Percentiles rank a stretch among this genome's conserved stretches.
Evolutionary conservation across 2,113 vertebrate genomes (phyloP).

Genomic region (Cyanoramphus novaezelandiae): DNA sequence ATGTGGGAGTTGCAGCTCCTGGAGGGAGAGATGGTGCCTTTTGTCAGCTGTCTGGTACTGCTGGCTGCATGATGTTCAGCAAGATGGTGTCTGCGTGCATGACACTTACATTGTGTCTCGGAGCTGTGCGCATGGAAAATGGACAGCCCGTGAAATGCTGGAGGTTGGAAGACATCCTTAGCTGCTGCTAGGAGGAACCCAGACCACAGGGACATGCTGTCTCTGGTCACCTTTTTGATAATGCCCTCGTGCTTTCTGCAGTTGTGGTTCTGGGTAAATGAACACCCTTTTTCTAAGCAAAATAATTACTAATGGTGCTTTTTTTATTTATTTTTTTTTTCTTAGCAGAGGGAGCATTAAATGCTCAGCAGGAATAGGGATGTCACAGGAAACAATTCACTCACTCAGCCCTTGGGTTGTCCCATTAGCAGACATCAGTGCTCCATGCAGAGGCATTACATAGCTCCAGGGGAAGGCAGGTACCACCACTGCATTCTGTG

Average conservation of each 20-base stretch:
- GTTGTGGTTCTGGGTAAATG: neutral
- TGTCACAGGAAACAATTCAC: fast-evolving
- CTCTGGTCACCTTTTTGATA: neutral
- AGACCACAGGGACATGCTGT: fast-evolving
- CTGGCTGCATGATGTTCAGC: constrained; percentile 25
- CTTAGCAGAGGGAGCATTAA: neutral
- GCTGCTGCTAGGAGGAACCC: neutral
- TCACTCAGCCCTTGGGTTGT: neutral
- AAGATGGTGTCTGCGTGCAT: neutral
- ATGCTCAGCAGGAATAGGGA: fast-evolving
- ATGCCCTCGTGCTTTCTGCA: neutral
- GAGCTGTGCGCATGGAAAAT: neutral
- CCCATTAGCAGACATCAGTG: neutral
- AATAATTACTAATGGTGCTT: neutral
- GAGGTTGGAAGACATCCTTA: neutral
- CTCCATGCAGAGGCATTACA: fast-evolving
- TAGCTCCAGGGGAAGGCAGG: neutral
- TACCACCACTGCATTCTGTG: neutral
- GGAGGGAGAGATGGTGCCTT: constrained; percentile 1
- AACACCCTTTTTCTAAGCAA: neutral
- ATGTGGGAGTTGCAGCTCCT: constrained; percentile 51
- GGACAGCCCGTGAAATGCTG: neutral
- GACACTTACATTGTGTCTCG: neutral
- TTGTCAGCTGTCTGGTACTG: constrained; percentile 6
- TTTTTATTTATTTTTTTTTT: neutral